Percentiles rank a stretch among this genome's conserved stretches.
Evolutionary conservation across 1,140 invertebrate genomes (phyloP).

Genomic region (Berghia stephanieae): DNA sequence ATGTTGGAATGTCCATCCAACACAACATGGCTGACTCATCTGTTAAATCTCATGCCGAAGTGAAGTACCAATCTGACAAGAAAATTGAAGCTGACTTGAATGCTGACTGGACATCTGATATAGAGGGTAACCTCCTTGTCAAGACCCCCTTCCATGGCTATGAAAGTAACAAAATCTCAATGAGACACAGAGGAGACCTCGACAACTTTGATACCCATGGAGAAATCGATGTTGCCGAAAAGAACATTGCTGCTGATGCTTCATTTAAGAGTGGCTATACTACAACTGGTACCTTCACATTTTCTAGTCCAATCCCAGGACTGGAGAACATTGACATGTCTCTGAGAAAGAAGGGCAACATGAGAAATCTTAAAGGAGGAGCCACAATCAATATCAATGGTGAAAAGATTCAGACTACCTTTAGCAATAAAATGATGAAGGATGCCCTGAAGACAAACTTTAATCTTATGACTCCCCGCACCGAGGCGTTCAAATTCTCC

Average conservation of each 20-base stretch:
- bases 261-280: background rate
- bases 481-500: slow-evolving; percentile 12
- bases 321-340: slow-evolving; percentile 12
- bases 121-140: slow-evolving; percentile 27
- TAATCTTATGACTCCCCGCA: slow-evolving; percentile 17
- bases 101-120: slow-evolving; percentile 19
- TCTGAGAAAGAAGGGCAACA: slow-evolving; percentile 21
- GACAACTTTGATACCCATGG: slow-evolving; percentile 24
- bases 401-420: slow-evolving; percentile 19
- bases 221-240: slow-evolving; percentile 19
- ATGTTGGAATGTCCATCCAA: slow-evolving; percentile 11
- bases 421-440: slow-evolving; percentile 19
- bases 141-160: slow-evolving; percentile 24
- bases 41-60: slow-evolving; percentile 19
- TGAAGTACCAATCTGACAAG: slow-evolving; percentile 19
- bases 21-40: background rate
- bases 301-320: background rate
- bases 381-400: background rate
- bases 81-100: slow-evolving; percentile 16
- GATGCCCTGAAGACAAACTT: background rate
- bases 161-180: slow-evolving; percentile 15
- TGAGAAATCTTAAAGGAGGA: slow-evolving; percentile 13
- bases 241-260: slow-evolving; percentile 1
- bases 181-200: slow-evolving; percentile 24
- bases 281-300: background rate